Percentiles rank a stretch among this genome's conserved stretches.
Evolutionary conservation across 2,888 invertebrate species (phyloP).

Genomic region (Hydraecia micacea): DNA sequence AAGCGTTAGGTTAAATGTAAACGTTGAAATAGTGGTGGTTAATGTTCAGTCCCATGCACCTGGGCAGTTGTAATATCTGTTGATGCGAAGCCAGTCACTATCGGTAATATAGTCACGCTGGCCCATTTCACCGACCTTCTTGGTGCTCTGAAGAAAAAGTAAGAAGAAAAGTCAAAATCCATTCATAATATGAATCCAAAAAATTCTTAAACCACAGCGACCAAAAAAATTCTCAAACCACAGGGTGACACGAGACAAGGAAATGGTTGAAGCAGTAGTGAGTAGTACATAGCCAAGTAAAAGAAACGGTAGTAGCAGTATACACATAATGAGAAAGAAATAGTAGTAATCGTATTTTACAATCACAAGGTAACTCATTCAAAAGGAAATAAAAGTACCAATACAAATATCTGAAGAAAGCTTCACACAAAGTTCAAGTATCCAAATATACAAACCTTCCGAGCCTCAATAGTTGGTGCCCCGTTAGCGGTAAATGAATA

Average conservation of each 20-base stretch:
- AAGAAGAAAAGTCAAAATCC: neutral
- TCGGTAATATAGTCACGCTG: slow-evolving; percentile 87
- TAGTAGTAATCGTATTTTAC: neutral
- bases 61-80: slow-evolving; percentile 87
- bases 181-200: neutral
- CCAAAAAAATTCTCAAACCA: neutral
- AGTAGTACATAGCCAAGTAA: neutral
- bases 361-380: neutral
- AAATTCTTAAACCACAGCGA: too few species aligned
- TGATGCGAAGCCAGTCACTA: slow-evolving; percentile 87
- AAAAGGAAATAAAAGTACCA: neutral
- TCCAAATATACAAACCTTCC: slow-evolving; percentile 70
- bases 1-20: neutral
- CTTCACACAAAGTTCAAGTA: neutral
- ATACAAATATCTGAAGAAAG: neutral
- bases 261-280: neutral
- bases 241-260: neutral
- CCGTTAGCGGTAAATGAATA: slow-evolving; percentile 92
- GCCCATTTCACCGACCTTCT: slow-evolving; percentile 82
- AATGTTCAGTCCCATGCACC: slow-evolving; percentile 80
- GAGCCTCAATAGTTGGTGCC: slow-evolving; percentile 91
- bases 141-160: slow-evolving; percentile 75
- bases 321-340: neutral
- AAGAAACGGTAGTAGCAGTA: neutral
- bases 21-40: neutral